Evolutionary conservation across 1,140 invertebrate species (phyloP), one percentile per base, ranked within the genome.

Genomic region (Penaeus indicus): DNA sequence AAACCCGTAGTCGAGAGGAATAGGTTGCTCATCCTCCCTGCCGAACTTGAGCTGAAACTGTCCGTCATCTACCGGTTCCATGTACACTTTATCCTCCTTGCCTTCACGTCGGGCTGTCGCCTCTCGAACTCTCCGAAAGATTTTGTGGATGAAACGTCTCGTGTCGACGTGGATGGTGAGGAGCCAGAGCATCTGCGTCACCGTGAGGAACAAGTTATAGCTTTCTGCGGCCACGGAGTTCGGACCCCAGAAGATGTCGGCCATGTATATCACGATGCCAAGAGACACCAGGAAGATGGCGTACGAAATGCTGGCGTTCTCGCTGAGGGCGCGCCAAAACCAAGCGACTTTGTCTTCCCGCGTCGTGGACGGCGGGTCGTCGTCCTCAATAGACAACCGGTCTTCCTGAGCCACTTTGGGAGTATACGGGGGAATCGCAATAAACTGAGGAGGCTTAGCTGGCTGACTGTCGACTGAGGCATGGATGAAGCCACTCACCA

Each of bases 261-360:
- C 93, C 47, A 95, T 91, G 91, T 94, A 95, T 27, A 95, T 93
- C 25, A 96, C 95, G 4, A 95, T 90, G 69, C 95, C 95, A 19
- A 95, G 91, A 47, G 95, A 95, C 11, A 96, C 93, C 82, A 96
- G 92, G 90, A 96, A 94, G 69, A 95, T 93, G 79, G 95, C 95
- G 91, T 96, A 96, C 83, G 95, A 94, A 86, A 93, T 94, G 91
- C 95, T 95, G 63, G 90, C 27, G 77, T 91, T 91, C 54, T 90
- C 84, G 79, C 81, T 86, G 18, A 91, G 54, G 27, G 90, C 90
- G 42, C 83, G 75, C 0, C 75, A 25, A 78, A 90, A 90, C 89
- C 90, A 90, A 11, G 61, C 54, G 32, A 86, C 88, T 64, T 91
- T 91, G 67, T 85, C 84, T 25, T 62, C 89, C n/a, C 77, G 72